phyloP scores from a whole-genome alignment of 2,113 vertebrate species.

The Bufo gargarizans region DNA sequence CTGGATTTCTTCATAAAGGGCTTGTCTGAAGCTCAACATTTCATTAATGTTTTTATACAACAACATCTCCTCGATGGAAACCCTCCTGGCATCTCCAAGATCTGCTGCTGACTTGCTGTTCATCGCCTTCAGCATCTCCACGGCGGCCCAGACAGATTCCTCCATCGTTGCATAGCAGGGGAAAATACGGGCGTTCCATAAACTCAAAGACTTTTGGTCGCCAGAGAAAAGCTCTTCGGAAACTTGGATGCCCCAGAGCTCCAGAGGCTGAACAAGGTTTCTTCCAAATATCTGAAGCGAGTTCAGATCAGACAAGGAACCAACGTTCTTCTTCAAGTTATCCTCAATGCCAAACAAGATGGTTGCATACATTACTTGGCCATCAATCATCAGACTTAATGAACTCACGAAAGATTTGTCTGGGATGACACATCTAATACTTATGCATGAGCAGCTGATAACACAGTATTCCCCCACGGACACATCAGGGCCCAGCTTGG shows the following conservation, averaged over 20 bases:
- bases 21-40: constrained; percentile 84
- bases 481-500: constrained; percentile 74
- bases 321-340: constrained; percentile 77
- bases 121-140: constrained; percentile 79
- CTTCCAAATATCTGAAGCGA: constrained; percentile 75
- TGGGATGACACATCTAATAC: constrained; percentile 69
- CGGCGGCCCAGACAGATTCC: constrained; percentile 74
- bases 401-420: constrained; percentile 81
- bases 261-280: constrained; percentile 73
- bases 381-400: constrained; percentile 71
- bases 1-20: constrained; percentile 77
- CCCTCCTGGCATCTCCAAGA: constrained; percentile 64
- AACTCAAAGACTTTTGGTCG: constrained; percentile 60
- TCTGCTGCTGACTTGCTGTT: constrained; percentile 62
- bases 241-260: constrained; percentile 74
- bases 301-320: constrained; percentile 62
- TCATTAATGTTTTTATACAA: constrained; percentile 80
- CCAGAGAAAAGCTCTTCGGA: constrained; percentile 78
- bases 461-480: constrained; percentile 77
- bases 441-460: constrained; percentile 78
- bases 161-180: constrained; percentile 65
- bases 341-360: constrained; percentile 82
- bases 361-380: constrained; percentile 72
- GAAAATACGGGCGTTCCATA: constrained; percentile 90
- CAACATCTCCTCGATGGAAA: constrained; percentile 88